phyloP scores from a whole-genome alignment of 2,113 vertebrate species.

The Junco hyemalis region DNA sequence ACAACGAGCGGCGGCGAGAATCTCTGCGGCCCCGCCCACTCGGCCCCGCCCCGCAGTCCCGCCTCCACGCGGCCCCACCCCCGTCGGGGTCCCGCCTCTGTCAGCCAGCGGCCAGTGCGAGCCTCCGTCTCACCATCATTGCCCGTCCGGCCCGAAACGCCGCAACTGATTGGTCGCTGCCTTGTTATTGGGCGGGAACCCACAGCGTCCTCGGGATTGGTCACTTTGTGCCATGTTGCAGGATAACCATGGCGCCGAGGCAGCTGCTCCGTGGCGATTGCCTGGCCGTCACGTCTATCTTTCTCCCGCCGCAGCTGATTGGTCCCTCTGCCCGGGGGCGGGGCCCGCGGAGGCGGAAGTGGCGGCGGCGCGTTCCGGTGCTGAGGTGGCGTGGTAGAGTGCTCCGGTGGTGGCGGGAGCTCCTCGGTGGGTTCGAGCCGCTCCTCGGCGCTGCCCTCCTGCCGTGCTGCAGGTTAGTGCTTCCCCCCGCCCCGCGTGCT shows the following conservation, averaged over 20 bases:
- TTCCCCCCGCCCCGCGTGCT: accelerated
- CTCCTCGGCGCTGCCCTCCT: neutral
- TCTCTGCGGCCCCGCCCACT: accelerated
- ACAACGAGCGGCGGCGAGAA: accelerated
- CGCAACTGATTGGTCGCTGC: neutral
- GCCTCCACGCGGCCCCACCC: neutral
- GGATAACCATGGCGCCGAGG: neutral
- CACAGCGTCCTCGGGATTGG: neutral
- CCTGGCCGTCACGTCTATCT: accelerated
- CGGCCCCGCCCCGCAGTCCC: no score
- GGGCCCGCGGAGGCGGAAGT: neutral
- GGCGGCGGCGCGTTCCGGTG: neutral
- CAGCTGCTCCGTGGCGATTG: neutral
- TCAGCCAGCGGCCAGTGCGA: neutral
- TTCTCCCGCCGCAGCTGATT: accelerated
- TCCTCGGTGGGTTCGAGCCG: neutral
- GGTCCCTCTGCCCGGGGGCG: accelerated
- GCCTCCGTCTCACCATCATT: no score
- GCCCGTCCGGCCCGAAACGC: accelerated
- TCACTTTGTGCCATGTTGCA: neutral
- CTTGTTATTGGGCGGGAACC: neutral
- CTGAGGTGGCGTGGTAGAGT: slow-evolving; percentile 48
- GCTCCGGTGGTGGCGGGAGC: accelerated
- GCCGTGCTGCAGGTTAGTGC: neutral
- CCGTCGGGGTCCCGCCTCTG: no score